phyloP scores from a whole-genome alignment of 2,113 vertebrate genomes.

The Xiphias gladius region DNA sequence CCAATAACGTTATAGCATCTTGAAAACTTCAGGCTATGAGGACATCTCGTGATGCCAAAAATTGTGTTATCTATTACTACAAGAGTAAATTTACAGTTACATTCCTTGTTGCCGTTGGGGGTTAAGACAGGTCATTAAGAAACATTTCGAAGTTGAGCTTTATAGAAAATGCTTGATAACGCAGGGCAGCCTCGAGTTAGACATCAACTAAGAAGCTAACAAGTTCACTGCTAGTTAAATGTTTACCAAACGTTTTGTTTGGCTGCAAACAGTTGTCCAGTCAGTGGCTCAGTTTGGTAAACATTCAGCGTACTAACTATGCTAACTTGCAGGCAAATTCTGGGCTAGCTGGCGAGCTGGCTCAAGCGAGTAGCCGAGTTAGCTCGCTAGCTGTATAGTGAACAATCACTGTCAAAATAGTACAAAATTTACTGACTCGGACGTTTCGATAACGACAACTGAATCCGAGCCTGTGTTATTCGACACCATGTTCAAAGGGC shows the following conservation, averaged over 20 bases:
- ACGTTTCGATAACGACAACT: background rate
- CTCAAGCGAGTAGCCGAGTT: slow-evolving; percentile 31
- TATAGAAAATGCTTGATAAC: background rate
- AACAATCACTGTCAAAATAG: background rate
- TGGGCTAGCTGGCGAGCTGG: slow-evolving; percentile 30
- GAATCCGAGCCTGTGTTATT: fast-evolving
- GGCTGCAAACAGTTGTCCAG: background rate
- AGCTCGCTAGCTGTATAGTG: slow-evolving; percentile 30
- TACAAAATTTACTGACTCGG: background rate
- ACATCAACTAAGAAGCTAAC: background rate
- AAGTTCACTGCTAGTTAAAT: fast-evolving
- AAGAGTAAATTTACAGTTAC: background rate
- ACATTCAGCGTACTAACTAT: background rate
- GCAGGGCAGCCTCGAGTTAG: background rate
- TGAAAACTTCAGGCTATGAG: no score
- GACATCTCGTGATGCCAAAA: background rate
- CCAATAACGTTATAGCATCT: background rate
- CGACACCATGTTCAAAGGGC: background rate
- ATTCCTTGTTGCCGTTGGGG: background rate
- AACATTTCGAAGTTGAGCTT: background rate
- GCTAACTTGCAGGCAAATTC: slow-evolving; percentile 37
- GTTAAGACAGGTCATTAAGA: background rate
- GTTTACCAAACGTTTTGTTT: background rate
- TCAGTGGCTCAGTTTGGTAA: background rate
- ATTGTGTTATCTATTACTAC: background rate